A percentile compares a stretch with the other conserved stretches of the same genome.
These are phyloP conservation scores for Odontocolon sp. DNA, from an alignment of 2,888 invertebrate species.

Conservation along the genomic window DNA sequence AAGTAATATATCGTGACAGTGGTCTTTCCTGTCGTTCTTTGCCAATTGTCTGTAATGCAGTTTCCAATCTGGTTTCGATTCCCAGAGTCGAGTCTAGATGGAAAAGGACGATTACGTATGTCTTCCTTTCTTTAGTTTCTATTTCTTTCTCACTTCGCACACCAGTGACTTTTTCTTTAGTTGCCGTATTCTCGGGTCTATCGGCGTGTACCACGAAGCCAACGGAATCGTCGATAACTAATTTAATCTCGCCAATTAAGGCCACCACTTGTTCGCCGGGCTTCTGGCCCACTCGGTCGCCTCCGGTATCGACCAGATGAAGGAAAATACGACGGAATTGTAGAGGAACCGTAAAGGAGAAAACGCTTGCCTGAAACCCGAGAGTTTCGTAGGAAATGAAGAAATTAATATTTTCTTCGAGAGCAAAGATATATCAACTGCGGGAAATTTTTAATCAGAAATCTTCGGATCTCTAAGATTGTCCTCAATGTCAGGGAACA, in stretches of 20 bases:
- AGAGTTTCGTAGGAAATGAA: not conserved
- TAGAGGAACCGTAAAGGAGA: not conserved
- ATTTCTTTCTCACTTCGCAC: not conserved
- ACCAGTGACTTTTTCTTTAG: constrained; percentile 3
- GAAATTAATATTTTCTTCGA: not conserved
- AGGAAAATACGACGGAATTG: not conserved
- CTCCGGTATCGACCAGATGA: constrained; percentile 12
- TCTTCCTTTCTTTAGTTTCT: not conserved
- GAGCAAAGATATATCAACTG: not conserved
- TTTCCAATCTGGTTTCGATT: constrained; percentile 3
- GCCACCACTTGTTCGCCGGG: constrained; percentile 44
- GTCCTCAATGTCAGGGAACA: too few relatives aligned
- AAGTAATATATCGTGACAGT: not conserved
- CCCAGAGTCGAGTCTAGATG: not conserved
- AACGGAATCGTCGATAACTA: constrained; percentile 61
- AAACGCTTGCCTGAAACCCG: not conserved
- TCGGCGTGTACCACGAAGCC: constrained; percentile 11
- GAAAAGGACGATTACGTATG: not conserved
- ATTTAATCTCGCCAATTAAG: constrained; percentile 68
- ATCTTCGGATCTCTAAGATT: too few relatives aligned
- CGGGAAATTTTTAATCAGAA: not conserved
- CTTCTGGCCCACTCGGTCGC: constrained; percentile 7
- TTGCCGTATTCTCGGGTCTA: not conserved
- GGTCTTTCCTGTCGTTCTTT: not conserved
- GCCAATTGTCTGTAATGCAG: constrained; percentile 2